Conservation (phyloP, 2,888 invertebrate genomes). For the Polylopha cassiicola region DNA sequence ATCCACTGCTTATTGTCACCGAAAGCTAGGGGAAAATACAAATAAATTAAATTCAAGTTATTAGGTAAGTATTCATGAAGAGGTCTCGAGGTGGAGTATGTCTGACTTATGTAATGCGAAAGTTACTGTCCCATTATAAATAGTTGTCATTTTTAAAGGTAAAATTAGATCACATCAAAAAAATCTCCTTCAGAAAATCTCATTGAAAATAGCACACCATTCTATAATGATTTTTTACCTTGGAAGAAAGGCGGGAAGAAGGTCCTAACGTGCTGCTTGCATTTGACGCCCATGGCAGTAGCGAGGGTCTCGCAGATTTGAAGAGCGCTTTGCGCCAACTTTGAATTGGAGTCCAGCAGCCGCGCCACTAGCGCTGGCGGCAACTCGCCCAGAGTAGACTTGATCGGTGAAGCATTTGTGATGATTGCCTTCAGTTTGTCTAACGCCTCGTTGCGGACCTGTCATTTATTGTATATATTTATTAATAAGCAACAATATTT, state of each 20-base stretch:
- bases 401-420: slow-evolving; percentile 87
- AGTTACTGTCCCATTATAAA: no score
- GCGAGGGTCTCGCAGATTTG: slow-evolving; percentile 90
- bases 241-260: slow-evolving; percentile 92
- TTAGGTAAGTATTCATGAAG: no score
- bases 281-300: slow-evolving; percentile 87
- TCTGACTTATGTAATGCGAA: no score
- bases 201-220: background rate
- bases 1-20: slow-evolving; percentile 88
- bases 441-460: slow-evolving; percentile 84
- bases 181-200: background rate
- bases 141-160: no score
- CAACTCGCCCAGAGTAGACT: slow-evolving; percentile 88
- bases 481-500: background rate
- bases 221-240: slow-evolving; percentile 70
- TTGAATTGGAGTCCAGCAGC: slow-evolving; percentile 93
- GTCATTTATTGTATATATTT: slow-evolving; percentile 2
- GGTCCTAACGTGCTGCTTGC: slow-evolving; percentile 86
- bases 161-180: no score
- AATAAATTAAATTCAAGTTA: background rate
- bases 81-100: no score
- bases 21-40: slow-evolving; percentile 56
- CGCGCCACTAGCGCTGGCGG: slow-evolving; percentile 87
- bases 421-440: slow-evolving; percentile 84
- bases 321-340: slow-evolving; percentile 89